phyloP scores from a whole-genome alignment of 2,888 invertebrate genomes.

The Polia nebulosa region DNA sequence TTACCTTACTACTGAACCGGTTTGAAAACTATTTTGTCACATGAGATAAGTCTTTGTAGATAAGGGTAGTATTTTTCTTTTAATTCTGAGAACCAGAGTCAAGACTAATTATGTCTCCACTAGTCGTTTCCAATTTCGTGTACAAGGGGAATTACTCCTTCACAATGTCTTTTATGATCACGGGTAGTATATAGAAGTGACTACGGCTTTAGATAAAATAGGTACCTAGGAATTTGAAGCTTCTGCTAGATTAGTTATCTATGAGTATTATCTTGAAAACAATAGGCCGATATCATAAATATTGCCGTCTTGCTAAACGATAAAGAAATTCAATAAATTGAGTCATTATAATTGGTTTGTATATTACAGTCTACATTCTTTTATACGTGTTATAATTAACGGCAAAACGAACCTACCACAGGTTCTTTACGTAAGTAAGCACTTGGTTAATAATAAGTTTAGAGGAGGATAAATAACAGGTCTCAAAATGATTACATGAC shows the following conservation, averaged over 20 bases:
- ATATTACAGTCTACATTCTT: not conserved
- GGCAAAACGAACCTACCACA: not conserved
- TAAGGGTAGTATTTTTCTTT: not conserved
- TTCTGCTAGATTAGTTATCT: conserved; percentile 29
- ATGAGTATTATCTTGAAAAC: conserved; percentile 40
- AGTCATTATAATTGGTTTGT: not conserved
- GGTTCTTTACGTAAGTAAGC: not conserved
- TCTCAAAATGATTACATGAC: not conserved
- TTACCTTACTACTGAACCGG: conserved; percentile 2
- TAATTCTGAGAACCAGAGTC: not conserved
- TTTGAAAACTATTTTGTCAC: not conserved
- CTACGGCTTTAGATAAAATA: conserved; percentile 20
- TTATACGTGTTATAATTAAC: not conserved
- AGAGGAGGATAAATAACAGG: not conserved
- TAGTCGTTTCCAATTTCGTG: not conserved
- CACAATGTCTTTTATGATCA: not conserved
- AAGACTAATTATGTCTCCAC: not conserved
- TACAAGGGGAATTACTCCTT: not conserved
- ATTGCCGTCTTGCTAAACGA: conserved; percentile 18
- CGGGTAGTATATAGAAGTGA: not conserved
- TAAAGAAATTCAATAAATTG: conserved; percentile 23
- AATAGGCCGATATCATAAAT: conserved; percentile 31
- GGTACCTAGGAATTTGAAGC: conserved; percentile 44
- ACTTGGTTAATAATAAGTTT: not conserved
- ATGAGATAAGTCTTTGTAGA: not conserved